Percentiles rank a stretch among this genome's conserved stretches.
Conservation (phyloP, 2,888 invertebrate species). For the Gasteruption jaculator region DNA sequence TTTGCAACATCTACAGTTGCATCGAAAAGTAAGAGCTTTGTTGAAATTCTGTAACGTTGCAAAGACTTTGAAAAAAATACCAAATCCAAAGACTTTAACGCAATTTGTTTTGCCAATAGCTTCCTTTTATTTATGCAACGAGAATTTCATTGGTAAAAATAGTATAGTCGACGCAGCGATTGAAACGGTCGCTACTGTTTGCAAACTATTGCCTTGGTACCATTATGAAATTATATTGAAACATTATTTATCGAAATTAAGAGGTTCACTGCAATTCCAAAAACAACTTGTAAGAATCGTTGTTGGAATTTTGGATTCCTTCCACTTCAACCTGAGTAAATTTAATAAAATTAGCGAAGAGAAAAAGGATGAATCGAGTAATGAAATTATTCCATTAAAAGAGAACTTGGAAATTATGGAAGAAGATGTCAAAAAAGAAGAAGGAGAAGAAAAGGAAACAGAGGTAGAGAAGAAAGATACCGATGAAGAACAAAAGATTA, state of each 20-base stretch:
- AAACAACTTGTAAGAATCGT: constrained; percentile 77
- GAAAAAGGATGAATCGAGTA: constrained; percentile 8
- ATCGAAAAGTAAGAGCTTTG: constrained; percentile 80
- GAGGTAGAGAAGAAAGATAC: constrained; percentile 40
- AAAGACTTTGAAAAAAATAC: constrained; percentile 59
- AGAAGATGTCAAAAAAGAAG: constrained; percentile 19
- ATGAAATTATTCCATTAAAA: not conserved
- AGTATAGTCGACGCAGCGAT: constrained; percentile 81
- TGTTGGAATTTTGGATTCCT: constrained; percentile 79
- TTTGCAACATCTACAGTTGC: constrained; percentile 80
- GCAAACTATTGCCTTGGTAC: constrained; percentile 81
- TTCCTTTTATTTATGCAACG: constrained; percentile 73
- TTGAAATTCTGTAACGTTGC: constrained; percentile 68
- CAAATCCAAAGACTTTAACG: constrained; percentile 69
- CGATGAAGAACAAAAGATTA: constrained; percentile 32
- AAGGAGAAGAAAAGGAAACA: constrained; percentile 25
- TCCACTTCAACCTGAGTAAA: constrained; percentile 84
- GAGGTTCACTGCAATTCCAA: constrained; percentile 69
- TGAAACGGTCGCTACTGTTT: constrained; percentile 72
- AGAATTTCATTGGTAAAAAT: constrained; percentile 72
- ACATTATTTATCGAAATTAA: constrained; percentile 73
- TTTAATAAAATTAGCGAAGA: constrained; percentile 43
- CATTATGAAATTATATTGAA: constrained; percentile 81
- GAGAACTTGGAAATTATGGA: constrained; percentile 15
- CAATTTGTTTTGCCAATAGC: constrained; percentile 84